Percentiles rank a stretch among this genome's conserved stretches.
Conservation (phyloP, 2,797 vertebrate genomes). For the Notoglanidium macrostoma region DNA sequence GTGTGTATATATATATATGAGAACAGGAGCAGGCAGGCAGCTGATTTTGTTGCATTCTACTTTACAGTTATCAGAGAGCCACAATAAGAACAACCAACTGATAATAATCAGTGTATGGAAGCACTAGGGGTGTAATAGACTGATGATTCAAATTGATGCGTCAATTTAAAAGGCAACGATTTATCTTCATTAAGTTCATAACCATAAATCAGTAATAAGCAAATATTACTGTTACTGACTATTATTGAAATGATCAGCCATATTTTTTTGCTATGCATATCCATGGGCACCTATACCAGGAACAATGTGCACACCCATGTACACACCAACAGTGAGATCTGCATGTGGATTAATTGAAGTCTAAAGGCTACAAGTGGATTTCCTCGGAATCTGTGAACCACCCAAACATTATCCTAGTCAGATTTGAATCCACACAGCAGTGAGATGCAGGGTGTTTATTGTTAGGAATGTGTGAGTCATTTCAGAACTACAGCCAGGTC, state of each 20-base stretch:
- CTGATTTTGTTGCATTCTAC: background rate
- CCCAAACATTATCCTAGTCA: background rate
- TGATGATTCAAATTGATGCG: background rate
- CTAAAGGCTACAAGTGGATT: too few relatives aligned
- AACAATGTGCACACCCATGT: background rate
- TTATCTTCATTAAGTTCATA: too few relatives aligned
- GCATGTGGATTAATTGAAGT: too few relatives aligned
- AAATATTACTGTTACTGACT: background rate
- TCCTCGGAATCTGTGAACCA: background rate
- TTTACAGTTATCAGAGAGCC: background rate
- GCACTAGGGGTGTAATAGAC: background rate
- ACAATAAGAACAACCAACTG: background rate
- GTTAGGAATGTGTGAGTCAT: background rate
- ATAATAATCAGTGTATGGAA: too few relatives aligned
- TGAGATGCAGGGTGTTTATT: background rate
- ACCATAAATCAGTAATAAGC: background rate
- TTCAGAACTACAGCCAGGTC: background rate
- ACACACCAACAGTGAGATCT: background rate
- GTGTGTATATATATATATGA: too few relatives aligned
- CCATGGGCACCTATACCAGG: background rate
- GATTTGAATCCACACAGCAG: background rate
- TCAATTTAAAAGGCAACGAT: too few relatives aligned
- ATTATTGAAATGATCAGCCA: background rate
- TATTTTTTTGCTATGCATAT: background rate
- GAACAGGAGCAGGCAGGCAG: background rate